phyloP scores from a whole-genome alignment of 2,797 vertebrate species.

The Miichthys miiuy region DNA sequence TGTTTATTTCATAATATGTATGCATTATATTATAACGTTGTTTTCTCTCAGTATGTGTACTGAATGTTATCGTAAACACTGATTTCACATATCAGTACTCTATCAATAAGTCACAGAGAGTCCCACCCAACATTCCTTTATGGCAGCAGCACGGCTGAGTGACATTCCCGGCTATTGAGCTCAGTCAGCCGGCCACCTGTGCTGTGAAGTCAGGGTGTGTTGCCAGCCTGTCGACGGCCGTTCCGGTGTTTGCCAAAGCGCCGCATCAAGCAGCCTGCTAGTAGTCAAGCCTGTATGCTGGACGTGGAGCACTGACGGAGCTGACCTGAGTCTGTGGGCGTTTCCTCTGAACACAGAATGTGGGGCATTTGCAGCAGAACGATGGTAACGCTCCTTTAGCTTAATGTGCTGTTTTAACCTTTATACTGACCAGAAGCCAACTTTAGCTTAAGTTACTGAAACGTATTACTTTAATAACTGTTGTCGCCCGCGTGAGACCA shows the following conservation, averaged over 20 bases:
- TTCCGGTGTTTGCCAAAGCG: background rate
- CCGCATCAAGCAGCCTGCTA: background rate
- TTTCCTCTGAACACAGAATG: conserved; percentile 77
- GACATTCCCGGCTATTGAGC: background rate
- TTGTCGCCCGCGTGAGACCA: background rate
- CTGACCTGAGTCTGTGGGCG: conserved; percentile 52
- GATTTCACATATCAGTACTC: no score
- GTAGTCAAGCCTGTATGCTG: background rate
- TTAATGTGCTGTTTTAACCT: background rate
- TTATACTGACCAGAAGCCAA: background rate
- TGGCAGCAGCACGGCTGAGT: background rate
- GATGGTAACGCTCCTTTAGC: conserved; percentile 76
- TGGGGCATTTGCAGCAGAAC: conserved; percentile 85
- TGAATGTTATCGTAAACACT: background rate
- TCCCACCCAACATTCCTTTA: background rate
- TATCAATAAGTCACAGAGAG: background rate
- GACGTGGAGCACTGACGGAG: conserved; percentile 9
- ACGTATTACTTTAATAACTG: accelerated
- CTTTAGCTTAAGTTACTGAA: background rate
- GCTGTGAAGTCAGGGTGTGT: no score
- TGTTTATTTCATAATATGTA: no score
- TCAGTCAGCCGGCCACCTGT: background rate
- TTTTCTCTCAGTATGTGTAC: background rate
- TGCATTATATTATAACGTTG: no score
- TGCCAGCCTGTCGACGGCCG: no score